Conservation (phyloP, 2,113 vertebrate species). For the Neolamprologus sp. region DNA sequence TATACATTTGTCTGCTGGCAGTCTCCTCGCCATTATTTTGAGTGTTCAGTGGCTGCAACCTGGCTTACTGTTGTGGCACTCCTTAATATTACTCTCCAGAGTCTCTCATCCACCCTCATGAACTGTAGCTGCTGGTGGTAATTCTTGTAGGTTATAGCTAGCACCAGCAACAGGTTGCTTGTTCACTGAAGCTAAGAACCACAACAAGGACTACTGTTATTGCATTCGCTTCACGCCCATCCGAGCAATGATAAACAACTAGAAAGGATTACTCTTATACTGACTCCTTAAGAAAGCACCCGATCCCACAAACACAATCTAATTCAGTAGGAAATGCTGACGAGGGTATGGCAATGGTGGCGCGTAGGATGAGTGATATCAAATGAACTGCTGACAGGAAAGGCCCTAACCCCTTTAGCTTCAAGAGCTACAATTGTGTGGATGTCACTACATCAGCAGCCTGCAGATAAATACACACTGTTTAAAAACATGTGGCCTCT, state of each 20-base stretch:
- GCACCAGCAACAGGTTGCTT: not conserved
- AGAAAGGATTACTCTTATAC: not conserved
- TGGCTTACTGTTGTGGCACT: not conserved
- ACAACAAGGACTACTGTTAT: not conserved
- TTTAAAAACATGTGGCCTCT: not conserved
- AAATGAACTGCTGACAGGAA: not conserved
- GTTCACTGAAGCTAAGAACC: not conserved
- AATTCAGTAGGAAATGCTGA: not conserved
- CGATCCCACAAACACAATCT: not conserved
- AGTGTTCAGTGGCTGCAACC: not conserved
- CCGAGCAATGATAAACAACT: not conserved
- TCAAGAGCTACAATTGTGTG: not conserved
- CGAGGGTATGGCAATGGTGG: not conserved
- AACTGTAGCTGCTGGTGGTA: not conserved
- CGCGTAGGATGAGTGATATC: not conserved
- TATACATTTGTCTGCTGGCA: not conserved
- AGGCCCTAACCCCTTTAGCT: not conserved
- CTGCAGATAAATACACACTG: not conserved
- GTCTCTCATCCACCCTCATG: not conserved
- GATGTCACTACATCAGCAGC: not conserved
- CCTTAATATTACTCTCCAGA: not conserved
- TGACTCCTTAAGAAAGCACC: not conserved
- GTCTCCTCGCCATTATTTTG: not conserved
- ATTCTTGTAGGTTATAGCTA: not conserved
- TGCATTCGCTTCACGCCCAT: not conserved